These are phyloP conservation scores for Hypotaenidia okinawae DNA, from an alignment of 2,797 vertebrate species.

Conservation along the genomic window DNA sequence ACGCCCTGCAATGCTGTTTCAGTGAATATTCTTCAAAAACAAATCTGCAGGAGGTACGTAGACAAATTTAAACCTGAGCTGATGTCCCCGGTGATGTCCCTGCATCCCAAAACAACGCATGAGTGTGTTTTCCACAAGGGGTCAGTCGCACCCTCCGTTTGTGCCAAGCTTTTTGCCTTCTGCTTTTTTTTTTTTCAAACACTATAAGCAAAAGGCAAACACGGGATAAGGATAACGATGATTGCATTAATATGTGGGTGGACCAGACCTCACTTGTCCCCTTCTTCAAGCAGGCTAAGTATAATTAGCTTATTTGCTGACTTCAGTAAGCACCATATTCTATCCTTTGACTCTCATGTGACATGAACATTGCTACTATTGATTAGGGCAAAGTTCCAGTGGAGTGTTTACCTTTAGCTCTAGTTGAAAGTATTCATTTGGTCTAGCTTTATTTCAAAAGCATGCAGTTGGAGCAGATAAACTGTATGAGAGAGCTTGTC, in stretches of 20 bases:
- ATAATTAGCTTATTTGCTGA: slow-evolving; percentile 82
- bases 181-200: no score
- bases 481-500: slow-evolving; percentile 12
- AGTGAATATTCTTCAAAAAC: not conserved
- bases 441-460: slow-evolving; percentile 44
- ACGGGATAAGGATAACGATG: not conserved
- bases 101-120: not conserved
- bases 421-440: slow-evolving; percentile 60
- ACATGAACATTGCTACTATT: slow-evolving; percentile 85
- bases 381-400: slow-evolving; percentile 85
- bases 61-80: not conserved
- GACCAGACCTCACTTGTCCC: slow-evolving; percentile 35
- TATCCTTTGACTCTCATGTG: slow-evolving; percentile 69
- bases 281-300: slow-evolving; percentile 70
- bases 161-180: not conserved
- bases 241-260: slow-evolving; percentile 42
- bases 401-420: slow-evolving; percentile 71
- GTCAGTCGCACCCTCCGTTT: slow-evolving; percentile 53
- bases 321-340: slow-evolving; percentile 63
- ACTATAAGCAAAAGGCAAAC: slow-evolving; percentile 2
- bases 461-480: slow-evolving; percentile 28
- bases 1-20: rapidly evolving
- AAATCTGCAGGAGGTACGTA: not conserved
- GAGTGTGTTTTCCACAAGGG: slow-evolving; percentile 59
- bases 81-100: rapidly evolving